These are phyloP conservation scores for Malthinus seriepunctatus DNA, from an alignment of 2,888 invertebrate genomes.

Conservation along the genomic window DNA sequence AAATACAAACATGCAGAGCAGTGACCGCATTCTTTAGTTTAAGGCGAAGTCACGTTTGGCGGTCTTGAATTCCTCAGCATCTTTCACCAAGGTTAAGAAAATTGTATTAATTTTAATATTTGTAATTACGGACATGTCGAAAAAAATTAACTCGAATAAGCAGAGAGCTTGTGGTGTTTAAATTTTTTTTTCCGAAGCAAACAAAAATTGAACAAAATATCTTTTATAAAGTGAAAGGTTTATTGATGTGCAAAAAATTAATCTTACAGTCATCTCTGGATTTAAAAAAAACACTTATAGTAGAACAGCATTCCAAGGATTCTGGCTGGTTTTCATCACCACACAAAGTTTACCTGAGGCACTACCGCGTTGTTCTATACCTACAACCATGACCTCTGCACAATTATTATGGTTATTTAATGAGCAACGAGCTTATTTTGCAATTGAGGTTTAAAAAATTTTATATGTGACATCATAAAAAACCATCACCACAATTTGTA, in stretches of 20 bases:
- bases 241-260: conserved; percentile 13
- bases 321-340: conserved; percentile 30
- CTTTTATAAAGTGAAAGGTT: conserved; percentile 14
- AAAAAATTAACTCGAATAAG: neutral
- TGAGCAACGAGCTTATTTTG: conserved; percentile 2
- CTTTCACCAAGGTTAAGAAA: conserved; percentile 23
- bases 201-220: conserved; percentile 6
- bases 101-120: conserved; percentile 21
- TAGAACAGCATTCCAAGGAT: conserved; percentile 45
- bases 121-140: neutral
- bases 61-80: conserved; percentile 30
- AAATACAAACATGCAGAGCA: conserved; percentile 31
- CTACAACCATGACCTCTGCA: conserved; percentile 19
- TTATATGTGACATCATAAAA: no score
- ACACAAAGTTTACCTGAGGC: conserved; percentile 15
- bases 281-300: conserved; percentile 44
- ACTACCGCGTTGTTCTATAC: conserved; percentile 24
- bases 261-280: conserved; percentile 19
- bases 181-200: neutral
- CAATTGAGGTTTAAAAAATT: neutral
- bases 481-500: neutral
- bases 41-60: conserved; percentile 32
- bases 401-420: conserved; percentile 3
- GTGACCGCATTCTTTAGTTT: conserved; percentile 38
- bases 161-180: neutral